phyloP scores from a whole-genome alignment of 2,113 vertebrate species.

The Epinephelus cyanopodus region DNA sequence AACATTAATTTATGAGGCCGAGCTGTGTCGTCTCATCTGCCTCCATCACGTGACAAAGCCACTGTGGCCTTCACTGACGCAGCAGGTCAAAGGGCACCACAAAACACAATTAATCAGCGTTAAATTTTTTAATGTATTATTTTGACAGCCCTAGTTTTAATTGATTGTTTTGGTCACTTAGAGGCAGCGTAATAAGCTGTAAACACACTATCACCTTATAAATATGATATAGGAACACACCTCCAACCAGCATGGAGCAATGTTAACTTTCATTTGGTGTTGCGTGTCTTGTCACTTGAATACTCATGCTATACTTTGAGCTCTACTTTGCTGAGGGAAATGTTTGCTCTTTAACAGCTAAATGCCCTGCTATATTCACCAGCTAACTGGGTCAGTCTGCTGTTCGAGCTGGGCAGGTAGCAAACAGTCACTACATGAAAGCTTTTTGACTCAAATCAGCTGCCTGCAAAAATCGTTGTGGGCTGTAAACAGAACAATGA shows the following conservation, averaged over 20 bases:
- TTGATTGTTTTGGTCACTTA: too few species aligned
- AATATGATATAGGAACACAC: neutral
- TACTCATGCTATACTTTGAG: neutral
- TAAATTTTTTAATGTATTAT: too few species aligned
- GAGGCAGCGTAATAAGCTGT: neutral
- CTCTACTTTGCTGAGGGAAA: neutral
- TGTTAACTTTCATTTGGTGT: too few species aligned
- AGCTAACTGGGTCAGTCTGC: neutral
- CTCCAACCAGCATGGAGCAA: too few species aligned
- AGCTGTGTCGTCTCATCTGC: too few species aligned
- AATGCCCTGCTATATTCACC: neutral
- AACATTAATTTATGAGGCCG: too few species aligned
- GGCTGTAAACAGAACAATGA: neutral
- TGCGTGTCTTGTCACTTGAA: neutral
- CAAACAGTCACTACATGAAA: neutral
- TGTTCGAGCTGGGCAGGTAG: neutral
- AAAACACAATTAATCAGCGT: too few species aligned
- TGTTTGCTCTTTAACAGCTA: neutral
- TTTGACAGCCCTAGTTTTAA: too few species aligned
- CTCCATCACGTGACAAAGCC: too few species aligned
- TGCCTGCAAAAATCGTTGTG: neutral
- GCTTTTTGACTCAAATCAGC: neutral
- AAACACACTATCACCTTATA: neutral
- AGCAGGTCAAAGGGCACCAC: too few species aligned
- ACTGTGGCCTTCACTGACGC: too few species aligned